Evolutionary conservation across 2,113 vertebrate species (phyloP).

Genomic region (Hipposideros armiger): DNA sequence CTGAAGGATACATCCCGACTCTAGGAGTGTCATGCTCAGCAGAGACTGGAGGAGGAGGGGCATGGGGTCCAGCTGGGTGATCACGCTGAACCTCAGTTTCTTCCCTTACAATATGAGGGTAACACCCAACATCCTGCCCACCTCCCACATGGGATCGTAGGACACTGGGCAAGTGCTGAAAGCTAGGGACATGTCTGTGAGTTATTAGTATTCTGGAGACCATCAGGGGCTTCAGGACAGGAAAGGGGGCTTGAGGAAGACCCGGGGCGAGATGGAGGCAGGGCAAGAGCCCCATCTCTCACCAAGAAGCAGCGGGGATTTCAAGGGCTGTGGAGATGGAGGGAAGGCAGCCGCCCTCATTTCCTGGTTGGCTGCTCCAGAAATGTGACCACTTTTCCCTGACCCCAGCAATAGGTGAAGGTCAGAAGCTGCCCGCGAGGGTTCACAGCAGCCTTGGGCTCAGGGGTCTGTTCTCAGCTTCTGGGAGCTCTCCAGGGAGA

Average conservation of each 20-base stretch:
- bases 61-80: neutral
- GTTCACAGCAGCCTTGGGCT: neutral
- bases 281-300: neutral
- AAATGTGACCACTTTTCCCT: neutral
- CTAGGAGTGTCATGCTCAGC: accelerated
- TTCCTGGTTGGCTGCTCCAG: neutral
- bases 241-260: neutral
- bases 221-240: neutral
- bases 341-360: neutral
- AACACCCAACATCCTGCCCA: neutral
- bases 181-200: neutral
- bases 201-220: neutral
- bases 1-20: neutral
- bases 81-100: neutral
- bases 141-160: neutral
- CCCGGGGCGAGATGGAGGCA: neutral
- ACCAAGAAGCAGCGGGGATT: neutral
- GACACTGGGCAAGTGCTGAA: neutral
- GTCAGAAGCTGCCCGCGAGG: neutral
- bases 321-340: neutral
- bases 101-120: neutral
- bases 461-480: neutral
- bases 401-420: neutral
- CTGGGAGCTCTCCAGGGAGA: neutral
- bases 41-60: neutral